Conservation (phyloP, 1,140 invertebrate species). For the Hyphantria cunea region DNA sequence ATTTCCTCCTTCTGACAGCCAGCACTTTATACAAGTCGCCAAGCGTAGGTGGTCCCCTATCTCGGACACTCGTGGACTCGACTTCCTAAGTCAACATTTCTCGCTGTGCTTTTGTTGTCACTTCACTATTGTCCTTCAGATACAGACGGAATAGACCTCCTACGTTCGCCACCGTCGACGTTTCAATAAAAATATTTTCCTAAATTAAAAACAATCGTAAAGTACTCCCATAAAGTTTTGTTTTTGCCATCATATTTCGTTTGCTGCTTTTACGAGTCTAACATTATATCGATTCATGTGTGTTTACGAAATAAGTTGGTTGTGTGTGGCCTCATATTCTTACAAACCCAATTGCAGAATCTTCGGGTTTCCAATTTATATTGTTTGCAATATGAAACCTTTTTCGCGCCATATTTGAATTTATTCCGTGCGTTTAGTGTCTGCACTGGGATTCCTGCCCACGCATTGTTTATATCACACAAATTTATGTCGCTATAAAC, state of each 20-base stretch:
- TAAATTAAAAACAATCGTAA: conserved; percentile 45
- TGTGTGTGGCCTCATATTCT: conserved; percentile 19
- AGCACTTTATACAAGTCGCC: conserved; percentile 36
- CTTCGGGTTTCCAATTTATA: conserved; percentile 41
- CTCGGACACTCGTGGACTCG: conserved; percentile 34
- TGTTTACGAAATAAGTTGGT: conserved; percentile 20
- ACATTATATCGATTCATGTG: conserved; percentile 35
- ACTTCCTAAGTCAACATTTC: conserved; percentile 56
- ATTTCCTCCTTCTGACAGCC: conserved; percentile 49
- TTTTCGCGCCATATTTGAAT: conserved; percentile 56
- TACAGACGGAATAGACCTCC: conserved; percentile 41
- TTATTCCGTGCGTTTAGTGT: conserved; percentile 47
- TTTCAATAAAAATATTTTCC: conserved; percentile 33
- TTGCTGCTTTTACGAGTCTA: conserved; percentile 37
- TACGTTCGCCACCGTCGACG: conserved; percentile 34
- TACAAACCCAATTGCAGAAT: conserved; percentile 40
- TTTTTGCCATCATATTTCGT: conserved; percentile 42
- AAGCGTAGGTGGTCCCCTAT: conserved; percentile 51
- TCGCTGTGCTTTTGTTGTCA: conserved; percentile 57
- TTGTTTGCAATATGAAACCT: conserved; percentile 48
- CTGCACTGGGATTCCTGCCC: conserved; percentile 46
- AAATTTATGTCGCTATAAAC: conserved; percentile 45
- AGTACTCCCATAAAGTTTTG: conserved; percentile 40
- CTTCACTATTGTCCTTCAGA: conserved; percentile 46
- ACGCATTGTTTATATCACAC: conserved; percentile 43